phyloP scores from a whole-genome alignment of 2,888 invertebrate species.

The Volucella bombylans region DNA sequence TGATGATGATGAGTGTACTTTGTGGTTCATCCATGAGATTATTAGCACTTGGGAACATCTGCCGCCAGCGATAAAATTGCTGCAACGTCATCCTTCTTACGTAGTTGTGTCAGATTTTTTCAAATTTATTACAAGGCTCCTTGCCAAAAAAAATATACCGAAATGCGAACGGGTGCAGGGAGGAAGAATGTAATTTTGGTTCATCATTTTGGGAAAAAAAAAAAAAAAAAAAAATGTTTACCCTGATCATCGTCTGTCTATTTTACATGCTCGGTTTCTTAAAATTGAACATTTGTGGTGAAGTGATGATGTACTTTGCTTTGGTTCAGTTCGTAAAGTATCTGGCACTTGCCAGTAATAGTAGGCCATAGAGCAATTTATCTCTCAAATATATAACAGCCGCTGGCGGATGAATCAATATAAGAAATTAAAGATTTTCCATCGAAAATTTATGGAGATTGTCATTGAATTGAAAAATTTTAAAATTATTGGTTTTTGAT shows the following conservation, averaged over 20 bases:
- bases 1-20: conserved; percentile 71
- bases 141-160: conserved; percentile 38
- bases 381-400: conserved; percentile 30
- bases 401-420: background rate
- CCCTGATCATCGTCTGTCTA: conserved; percentile 25
- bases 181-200: conserved; percentile 53
- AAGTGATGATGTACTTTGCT: conserved; percentile 60
- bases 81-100: conserved; percentile 63
- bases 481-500: conserved; percentile 33
- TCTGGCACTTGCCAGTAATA: conserved; percentile 6
- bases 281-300: conserved; percentile 66
- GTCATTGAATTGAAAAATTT: conserved; percentile 28
- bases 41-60: conserved; percentile 75
- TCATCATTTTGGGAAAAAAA: conserved; percentile 33
- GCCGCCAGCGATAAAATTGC: conserved; percentile 71
- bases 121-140: conserved; percentile 71
- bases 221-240: conserved; percentile 15
- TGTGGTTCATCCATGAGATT: conserved; percentile 74
- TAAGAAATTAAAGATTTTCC: conserved; percentile 47
- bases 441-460: conserved; percentile 39
- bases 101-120: conserved; percentile 65
- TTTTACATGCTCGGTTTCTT: conserved; percentile 42
- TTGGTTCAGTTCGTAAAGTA: conserved; percentile 18
- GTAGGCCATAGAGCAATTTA: conserved; percentile 32
- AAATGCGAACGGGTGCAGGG: conserved; percentile 12